Evolutionary conservation across 1,140 invertebrate species (phyloP), one percentile per base, ranked within the genome.

Genomic region (Diorhabda elongata): DNA sequence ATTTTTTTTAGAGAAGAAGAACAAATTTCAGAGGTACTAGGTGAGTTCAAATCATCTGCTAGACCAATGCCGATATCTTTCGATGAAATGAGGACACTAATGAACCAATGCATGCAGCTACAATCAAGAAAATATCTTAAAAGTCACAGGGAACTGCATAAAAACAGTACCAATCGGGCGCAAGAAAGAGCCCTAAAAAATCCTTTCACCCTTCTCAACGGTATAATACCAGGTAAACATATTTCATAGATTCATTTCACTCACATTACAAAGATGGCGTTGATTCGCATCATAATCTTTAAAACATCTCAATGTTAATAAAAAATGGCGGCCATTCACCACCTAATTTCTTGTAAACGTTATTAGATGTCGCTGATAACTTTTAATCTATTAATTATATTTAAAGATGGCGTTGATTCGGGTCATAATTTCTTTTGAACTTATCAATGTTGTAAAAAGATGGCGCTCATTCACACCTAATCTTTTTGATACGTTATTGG

Each of bases 201-300:
- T 76, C 87, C 88, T 8, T 83, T 90, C n/a, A 86, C 88, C 41
- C 76, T 92, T 67, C 81, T 92, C 11, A 90, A 86, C 75, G 91
- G 91, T 44, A 92, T 93, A 74, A 84, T 92, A 77, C 91, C 91
- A 81, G 91, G 91, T 91, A 77, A 79, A 61, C 69, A 26, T 58
- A n/a, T 58, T 58, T 58, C 3, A 58, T n/a, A 26, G 26, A 26
- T 26, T 26, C 26, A 26, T 26, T 26, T 26, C 26, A 26, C 26
- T 26, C 26, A 26, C 26, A 26, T 26, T 26, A 26, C 26, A 26
- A 26, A 1, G 26, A 26, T 26, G 26, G 26, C 26, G 26, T 26
- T 26, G 26, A 26, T 26, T 26, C 26, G 26, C 26, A 26, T 26
- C 26, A 26, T 26, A 26, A 26, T 26, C 26, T 26, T 26, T 26